phyloP scores from a whole-genome alignment of 1,140 invertebrate genomes.

The Aethina tumida region DNA sequence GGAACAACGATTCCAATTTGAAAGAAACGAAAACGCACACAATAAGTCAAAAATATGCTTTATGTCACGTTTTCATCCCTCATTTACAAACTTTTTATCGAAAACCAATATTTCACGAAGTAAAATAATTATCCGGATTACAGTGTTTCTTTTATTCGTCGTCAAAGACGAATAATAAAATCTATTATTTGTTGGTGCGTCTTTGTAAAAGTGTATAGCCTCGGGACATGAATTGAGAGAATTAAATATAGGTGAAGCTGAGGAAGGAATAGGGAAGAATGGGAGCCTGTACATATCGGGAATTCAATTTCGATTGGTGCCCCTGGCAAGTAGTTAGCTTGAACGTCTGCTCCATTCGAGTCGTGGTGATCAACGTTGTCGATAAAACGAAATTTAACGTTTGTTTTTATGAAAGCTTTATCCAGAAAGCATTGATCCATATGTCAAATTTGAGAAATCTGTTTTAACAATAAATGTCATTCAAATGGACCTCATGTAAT shows the following conservation, averaged over 20 bases:
- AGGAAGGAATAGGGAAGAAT: slow-evolving; percentile 18
- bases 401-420: slow-evolving; percentile 1
- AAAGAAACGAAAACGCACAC: too few species aligned
- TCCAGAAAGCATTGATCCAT: too few species aligned
- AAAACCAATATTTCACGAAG: too few species aligned
- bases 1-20: too few species aligned
- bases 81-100: too few species aligned
- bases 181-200: slow-evolving; percentile 15
- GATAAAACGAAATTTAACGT: slow-evolving; percentile 14
- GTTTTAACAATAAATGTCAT: too few species aligned
- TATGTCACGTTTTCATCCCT: too few species aligned
- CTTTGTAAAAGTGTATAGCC: slow-evolving; percentile 10
- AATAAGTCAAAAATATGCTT: too few species aligned
- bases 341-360: slow-evolving; percentile 19
- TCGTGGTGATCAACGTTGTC: slow-evolving; percentile 15
- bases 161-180: slow-evolving; percentile 12
- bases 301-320: slow-evolving; percentile 22
- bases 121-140: too few species aligned
- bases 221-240: slow-evolving; percentile 15
- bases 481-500: too few species aligned
- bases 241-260: slow-evolving; percentile 21
- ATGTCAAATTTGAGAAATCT: too few species aligned
- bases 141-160: too few species aligned
- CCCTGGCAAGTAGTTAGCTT: slow-evolving; percentile 18
- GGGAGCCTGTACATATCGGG: slow-evolving; percentile 18